Evolutionary conservation across 2,888 invertebrate species (phyloP), one percentile per base, ranked within the genome.

Genomic region (Troides helena): DNA sequence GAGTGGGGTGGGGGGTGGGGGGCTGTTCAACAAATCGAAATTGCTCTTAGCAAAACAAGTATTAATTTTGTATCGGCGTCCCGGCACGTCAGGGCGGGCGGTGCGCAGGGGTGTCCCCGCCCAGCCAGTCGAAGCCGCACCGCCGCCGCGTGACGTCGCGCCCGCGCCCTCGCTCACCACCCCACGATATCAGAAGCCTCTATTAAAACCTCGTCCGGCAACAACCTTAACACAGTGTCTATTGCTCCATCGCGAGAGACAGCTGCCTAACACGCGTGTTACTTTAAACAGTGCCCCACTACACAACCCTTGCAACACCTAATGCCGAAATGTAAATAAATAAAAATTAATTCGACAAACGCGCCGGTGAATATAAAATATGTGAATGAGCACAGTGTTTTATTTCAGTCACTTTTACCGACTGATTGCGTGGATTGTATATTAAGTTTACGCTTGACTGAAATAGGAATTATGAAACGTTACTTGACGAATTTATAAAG

Each of bases 21-120:
- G 7, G 39, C 21, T 21, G 30, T 30, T 87, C 89, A 87, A 91
- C 91, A 91, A 92, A 92, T 91, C 92, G 91, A 89, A 91, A 90
- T 90, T 88, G 89, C 88, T 91, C 90, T 90, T 89, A 88, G 88
- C 87, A 89, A 91, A 91, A 91, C 89, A 91, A 91, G 92, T 92
- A 92, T 92, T 92, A 92, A 92, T 91, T 90, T 90, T 90, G 90
- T 90, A 90, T 91, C 89, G 89, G 86, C 82, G 84, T 86, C 83
- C 80, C 80, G 80, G 80, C 73, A 73, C 72, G 77, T 78, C 74
- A 75, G 81, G 78, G 81, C 77, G 80, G 82, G 79, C 80, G 80
- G 88, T 87, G 87, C 87, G 72, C 76, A 76, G 78, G 80, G 89
- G 88, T 89, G 85, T 87, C 89, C 87, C 82, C 76, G 81, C 78